Base-by-base conservation (phyloP, 2,888 invertebrate genomes). In the Poecilobothrus nobilitatus region DNA sequence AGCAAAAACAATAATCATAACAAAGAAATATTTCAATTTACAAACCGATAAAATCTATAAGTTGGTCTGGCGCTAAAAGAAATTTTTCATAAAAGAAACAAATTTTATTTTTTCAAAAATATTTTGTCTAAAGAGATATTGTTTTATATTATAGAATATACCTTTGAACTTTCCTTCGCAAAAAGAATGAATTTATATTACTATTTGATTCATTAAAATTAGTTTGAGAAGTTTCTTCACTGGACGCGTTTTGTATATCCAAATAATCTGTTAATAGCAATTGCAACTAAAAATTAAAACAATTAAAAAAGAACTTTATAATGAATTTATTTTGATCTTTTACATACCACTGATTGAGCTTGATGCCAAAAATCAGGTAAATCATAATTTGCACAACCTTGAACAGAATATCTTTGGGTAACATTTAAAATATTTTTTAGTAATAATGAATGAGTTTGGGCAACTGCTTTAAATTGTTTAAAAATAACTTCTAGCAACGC, bases 301-400 rank as follows among this genome's bases (percentile, higher is more conserved):
- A 69, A 71, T 66, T 5, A 44, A n/a, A 21, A 18, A 6, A 9
- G 33, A 20, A 20, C 12, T n/a, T 2, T 63, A 64, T 22, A 9
- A 21, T 15, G 22, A 66, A 41, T 5, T 20, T 37, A 3, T 61
- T 33, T 34, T n/a, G 4, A 64, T 64, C 10, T 66, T 64, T 22
- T 66, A 84, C 88, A 84, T 83, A 94, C 93, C 76, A 94, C 93
- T 78, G 90, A 89, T 80, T 96, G 95, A 61, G 94, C 91, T 75
- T 93, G 91, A 63, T 89, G 88, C 95, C 95, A 96, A 73, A 93
- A 94, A 78, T 94, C 91, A 62, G 89, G 85, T 77, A 90, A 86
- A 76, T 87, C 87, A 77, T 91, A 92, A 5, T 77, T 75, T 44
- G 76, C 76, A 0, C 79, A 78, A 15, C 78, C 78, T 3, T 76